Evolutionary conservation across 2,888 invertebrate species (phyloP).

Genomic region (Maniola hyperantus): DNA sequence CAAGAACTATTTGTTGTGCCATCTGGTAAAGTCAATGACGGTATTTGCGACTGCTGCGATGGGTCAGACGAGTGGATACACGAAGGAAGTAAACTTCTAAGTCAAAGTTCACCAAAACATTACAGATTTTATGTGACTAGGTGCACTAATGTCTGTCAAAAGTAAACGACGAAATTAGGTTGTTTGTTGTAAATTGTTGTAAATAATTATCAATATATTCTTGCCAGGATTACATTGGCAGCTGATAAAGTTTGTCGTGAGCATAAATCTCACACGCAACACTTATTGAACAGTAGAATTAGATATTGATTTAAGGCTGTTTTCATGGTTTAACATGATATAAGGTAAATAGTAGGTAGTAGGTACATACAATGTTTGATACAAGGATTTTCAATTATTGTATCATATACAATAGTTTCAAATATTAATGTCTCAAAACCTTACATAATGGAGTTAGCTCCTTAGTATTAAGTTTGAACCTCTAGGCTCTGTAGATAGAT

Average conservation of each 20-base stretch:
- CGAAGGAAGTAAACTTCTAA: conserved; percentile 50
- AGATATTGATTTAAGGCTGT: too few relatives aligned
- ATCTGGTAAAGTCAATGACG: conserved; percentile 94
- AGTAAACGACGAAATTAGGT: conserved; percentile 12
- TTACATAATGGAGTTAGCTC: too few relatives aligned
- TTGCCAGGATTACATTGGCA: neutral
- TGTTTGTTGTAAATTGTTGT: conserved; percentile 22
- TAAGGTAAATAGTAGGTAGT: too few relatives aligned
- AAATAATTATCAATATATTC: neutral
- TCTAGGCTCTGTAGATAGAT: too few relatives aligned
- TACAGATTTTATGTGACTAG: conserved; percentile 61
- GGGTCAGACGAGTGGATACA: conserved; percentile 92
- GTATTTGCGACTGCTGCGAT: conserved; percentile 96
- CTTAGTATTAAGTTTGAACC: too few relatives aligned
- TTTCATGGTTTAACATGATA: too few relatives aligned
- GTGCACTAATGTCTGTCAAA: conserved; percentile 59
- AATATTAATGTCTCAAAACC: too few relatives aligned
- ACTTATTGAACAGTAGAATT: too few relatives aligned
- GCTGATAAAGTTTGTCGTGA: neutral
- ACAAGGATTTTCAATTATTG: too few relatives aligned
- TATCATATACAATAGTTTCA: too few relatives aligned
- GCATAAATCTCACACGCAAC: too few relatives aligned
- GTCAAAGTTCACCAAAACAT: conserved; percentile 57
- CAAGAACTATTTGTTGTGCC: conserved; percentile 72
- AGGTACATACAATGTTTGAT: too few relatives aligned